Evolutionary conservation across 2,888 invertebrate species (phyloP).

Genomic region (Pyrrhia umbra): DNA sequence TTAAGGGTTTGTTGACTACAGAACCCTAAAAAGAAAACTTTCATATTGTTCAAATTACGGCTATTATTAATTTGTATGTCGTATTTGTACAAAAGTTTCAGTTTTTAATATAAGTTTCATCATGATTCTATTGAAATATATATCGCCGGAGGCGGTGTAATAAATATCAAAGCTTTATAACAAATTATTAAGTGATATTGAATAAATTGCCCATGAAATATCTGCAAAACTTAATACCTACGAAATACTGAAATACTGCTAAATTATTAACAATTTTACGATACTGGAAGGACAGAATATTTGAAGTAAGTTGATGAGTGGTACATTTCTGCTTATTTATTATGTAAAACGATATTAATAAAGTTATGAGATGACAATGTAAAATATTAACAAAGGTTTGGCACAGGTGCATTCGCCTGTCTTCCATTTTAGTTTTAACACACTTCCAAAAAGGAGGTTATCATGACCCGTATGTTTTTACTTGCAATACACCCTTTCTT

Average conservation of each 20-base stretch:
- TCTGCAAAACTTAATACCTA: not conserved
- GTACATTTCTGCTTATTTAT: slow-evolving; percentile 24
- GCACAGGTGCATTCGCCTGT: not conserved
- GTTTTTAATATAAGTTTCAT: not conserved
- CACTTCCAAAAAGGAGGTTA: no score
- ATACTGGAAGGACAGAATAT: slow-evolving; percentile 26
- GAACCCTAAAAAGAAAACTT: no score
- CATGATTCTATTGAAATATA: not conserved
- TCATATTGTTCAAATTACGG: not conserved
- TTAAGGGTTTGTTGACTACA: no score
- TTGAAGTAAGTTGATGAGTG: slow-evolving; percentile 24
- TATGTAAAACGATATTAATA: slow-evolving; percentile 35
- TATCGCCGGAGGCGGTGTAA: not conserved
- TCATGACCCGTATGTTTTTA: no score
- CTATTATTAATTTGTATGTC: not conserved
- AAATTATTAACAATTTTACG: slow-evolving; percentile 19
- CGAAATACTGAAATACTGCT: not conserved
- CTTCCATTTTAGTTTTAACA: no score
- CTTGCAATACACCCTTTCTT: no score
- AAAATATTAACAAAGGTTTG: slow-evolving; percentile 44
- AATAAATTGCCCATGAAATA: not conserved
- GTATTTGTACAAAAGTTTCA: not conserved
- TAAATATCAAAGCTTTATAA: not conserved
- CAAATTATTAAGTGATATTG: not conserved
- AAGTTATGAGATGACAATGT: slow-evolving; percentile 35